Evolutionary conservation across 2,888 invertebrate genomes (phyloP).

Genomic region (Drosophila percnosoma): DNA sequence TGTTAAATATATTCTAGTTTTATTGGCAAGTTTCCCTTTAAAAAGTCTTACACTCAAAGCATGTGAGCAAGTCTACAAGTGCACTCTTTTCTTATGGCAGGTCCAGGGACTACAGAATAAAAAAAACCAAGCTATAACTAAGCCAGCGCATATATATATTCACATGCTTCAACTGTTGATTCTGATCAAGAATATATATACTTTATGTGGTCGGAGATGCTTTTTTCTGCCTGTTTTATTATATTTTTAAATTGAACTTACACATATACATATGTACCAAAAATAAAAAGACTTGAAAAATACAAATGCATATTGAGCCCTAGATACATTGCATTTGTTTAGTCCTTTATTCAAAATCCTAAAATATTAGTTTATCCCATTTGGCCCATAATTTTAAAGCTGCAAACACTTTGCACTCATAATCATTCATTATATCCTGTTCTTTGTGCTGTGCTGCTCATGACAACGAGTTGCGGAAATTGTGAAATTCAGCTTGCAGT

Average conservation of each 20-base stretch:
- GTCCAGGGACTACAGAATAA: too few relatives aligned
- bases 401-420: conserved; percentile 18
- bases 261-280: background rate
- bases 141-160: too few relatives aligned
- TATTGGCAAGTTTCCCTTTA: too few relatives aligned
- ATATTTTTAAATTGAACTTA: background rate
- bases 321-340: background rate
- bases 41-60: too few relatives aligned
- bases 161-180: too few relatives aligned
- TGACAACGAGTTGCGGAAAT: conserved; percentile 24
- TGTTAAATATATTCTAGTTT: too few relatives aligned
- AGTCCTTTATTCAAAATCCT: background rate
- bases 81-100: too few relatives aligned
- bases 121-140: too few relatives aligned
- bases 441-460: conserved; percentile 2
- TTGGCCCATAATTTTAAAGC: conserved; percentile 9
- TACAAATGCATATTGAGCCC: background rate
- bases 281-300: background rate
- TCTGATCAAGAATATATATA: too few relatives aligned
- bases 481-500: conserved; percentile 36
- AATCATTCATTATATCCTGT: conserved; percentile 15
- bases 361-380: background rate
- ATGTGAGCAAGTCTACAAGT: too few relatives aligned
- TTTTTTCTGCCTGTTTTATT: background rate
- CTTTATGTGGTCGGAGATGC: too few relatives aligned